Conservation (phyloP, 1,140 invertebrate genomes). For the Stenopsyche tienmushanensis region DNA sequence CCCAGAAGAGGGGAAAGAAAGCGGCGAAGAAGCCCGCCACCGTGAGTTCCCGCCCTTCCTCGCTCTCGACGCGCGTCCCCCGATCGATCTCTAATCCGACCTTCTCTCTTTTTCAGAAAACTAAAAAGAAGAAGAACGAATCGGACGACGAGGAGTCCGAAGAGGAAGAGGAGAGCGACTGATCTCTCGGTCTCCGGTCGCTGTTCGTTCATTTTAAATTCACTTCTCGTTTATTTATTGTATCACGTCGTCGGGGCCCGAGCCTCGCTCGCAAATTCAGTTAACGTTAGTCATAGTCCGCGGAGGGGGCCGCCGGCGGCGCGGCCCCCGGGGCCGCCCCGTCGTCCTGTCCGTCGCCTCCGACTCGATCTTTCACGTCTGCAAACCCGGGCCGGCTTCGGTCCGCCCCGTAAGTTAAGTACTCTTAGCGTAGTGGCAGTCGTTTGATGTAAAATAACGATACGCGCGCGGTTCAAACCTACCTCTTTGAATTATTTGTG, state of each 20-base stretch:
- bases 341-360: slow-evolving; percentile 13
- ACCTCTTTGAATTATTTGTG: slow-evolving; percentile 55
- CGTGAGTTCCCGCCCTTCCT: slow-evolving; percentile 44
- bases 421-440: slow-evolving; percentile 39
- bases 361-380: not conserved
- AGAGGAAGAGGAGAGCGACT: slow-evolving; percentile 57
- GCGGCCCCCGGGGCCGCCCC: slow-evolving; percentile 16
- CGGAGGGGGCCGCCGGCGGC: slow-evolving; percentile 13
- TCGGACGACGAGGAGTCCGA: slow-evolving; percentile 55
- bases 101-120: slow-evolving; percentile 45
- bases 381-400: not conserved
- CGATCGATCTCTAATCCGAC: slow-evolving; percentile 10
- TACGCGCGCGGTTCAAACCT: slow-evolving; percentile 46
- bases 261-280: slow-evolving; percentile 25
- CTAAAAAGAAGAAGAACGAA: slow-evolving; percentile 59
- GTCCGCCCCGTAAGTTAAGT: slow-evolving; percentile 37
- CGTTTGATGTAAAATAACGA: not conserved
- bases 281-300: slow-evolving; percentile 14
- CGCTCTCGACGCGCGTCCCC: not conserved
- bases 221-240: slow-evolving; percentile 59
- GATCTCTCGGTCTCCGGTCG: slow-evolving; percentile 47
- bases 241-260: slow-evolving; percentile 26
- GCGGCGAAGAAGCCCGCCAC: slow-evolving; percentile 53
- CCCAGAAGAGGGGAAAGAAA: slow-evolving; percentile 58
- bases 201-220: slow-evolving; percentile 57